phyloP scores from a whole-genome alignment of 2,113 vertebrate genomes.

The Camelus bactrianus region DNA sequence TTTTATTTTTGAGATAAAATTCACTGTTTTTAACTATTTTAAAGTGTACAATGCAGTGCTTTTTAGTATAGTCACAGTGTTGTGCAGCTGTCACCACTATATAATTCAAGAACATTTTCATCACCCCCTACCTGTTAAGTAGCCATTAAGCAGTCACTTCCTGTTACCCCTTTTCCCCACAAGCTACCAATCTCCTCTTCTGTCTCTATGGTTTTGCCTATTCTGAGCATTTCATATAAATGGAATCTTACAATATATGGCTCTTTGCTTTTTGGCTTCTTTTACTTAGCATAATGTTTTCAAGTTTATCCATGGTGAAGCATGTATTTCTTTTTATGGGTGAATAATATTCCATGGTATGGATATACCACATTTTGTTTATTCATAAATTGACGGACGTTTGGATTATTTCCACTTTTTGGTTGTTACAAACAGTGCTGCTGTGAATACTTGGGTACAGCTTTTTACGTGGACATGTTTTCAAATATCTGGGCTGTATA shows the following conservation, averaged over 20 bases:
- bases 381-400: background rate
- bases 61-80: background rate
- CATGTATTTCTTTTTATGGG: background rate
- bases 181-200: background rate
- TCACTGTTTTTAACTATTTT: background rate
- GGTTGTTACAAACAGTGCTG: background rate
- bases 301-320: background rate
- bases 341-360: background rate
- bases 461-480: background rate
- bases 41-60: background rate
- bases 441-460: background rate
- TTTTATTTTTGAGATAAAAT: background rate
- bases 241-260: background rate
- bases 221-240: background rate
- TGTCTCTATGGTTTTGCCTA: background rate
- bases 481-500: background rate
- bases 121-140: background rate
- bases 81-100: background rate
- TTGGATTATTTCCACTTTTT: background rate
- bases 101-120: background rate
- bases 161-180: no score
- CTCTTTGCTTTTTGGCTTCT: background rate
- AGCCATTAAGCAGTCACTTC: background rate
- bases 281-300: background rate
- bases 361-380: background rate